Evolutionary conservation across 2,113 vertebrate genomes (phyloP).

Genomic region (Anolis sagrei): DNA sequence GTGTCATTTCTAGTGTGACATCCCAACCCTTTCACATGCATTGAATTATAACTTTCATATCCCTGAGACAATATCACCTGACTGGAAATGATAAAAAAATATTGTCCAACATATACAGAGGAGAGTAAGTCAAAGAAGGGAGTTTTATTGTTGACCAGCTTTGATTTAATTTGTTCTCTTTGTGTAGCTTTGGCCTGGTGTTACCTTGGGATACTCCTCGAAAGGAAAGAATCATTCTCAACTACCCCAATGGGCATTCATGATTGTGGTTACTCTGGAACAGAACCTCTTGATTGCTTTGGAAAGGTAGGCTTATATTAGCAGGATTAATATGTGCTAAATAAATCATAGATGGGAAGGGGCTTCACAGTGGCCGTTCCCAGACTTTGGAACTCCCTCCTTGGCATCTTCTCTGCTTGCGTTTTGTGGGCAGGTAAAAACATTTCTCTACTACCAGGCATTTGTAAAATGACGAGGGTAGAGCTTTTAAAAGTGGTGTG

Average conservation of each 20-base stretch:
- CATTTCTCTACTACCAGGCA: too few species aligned
- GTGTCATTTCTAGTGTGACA: not conserved
- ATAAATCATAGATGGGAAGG: too few species aligned
- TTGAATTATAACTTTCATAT: not conserved
- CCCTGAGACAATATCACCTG: not conserved
- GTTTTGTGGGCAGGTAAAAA: too few species aligned
- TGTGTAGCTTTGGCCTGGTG: constrained; percentile 82
- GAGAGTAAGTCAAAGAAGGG: not conserved
- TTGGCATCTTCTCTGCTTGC: too few species aligned
- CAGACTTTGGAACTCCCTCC: too few species aligned
- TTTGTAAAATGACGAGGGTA: too few species aligned
- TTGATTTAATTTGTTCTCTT: not conserved
- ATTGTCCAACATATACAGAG: not conserved
- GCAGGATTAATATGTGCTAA: not conserved
- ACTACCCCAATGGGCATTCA: constrained; percentile 80
- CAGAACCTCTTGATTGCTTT: constrained; percentile 80
- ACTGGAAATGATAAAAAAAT: not conserved
- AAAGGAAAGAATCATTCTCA: constrained; percentile 81
- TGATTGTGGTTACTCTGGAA: constrained; percentile 83
- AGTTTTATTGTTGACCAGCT: not conserved
- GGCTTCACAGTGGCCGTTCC: too few species aligned
- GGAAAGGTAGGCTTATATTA: constrained; percentile 73
- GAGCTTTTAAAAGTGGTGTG: too few species aligned
- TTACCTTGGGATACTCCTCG: constrained; percentile 85
- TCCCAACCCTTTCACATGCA: not conserved